Conservation (phyloP, 2,797 vertebrate species). For the Gallinago nigripennis region DNA sequence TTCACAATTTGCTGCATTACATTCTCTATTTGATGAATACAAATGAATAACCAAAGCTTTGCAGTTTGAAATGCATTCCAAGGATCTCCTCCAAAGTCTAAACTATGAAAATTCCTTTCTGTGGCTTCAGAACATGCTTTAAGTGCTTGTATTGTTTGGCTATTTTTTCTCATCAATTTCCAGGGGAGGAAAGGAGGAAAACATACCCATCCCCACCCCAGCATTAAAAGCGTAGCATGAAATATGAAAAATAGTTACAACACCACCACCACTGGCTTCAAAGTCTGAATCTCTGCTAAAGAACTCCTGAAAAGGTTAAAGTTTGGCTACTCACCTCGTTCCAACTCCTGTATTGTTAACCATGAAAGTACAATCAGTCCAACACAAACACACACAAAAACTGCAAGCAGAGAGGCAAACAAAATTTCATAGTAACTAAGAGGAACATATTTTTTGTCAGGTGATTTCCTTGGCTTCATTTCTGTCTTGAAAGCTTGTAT, state of each 20-base stretch:
- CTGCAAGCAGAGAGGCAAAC: conserved; percentile 42
- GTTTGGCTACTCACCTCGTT: conserved; percentile 57
- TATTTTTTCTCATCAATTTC: not conserved
- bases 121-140: not conserved
- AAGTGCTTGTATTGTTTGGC: not conserved
- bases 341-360: conserved; percentile 34
- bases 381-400: conserved; percentile 40
- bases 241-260: not conserved
- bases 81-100: not conserved
- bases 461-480: conserved; percentile 48
- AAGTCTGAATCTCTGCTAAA: not conserved
- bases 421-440: conserved; percentile 58
- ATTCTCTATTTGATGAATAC: not conserved
- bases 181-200: not conserved
- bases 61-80: not conserved
- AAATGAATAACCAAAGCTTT: not conserved
- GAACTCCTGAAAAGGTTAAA: not conserved
- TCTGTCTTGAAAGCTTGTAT: conserved; percentile 16
- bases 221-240: not conserved
- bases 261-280: not conserved
- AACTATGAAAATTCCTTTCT: not conserved
- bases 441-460: not conserved
- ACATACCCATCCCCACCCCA: rapidly evolving
- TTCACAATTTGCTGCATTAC: not conserved
- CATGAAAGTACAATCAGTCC: conserved; percentile 72